Percentiles rank a stretch among this genome's conserved stretches.
phyloP scores from a whole-genome alignment of 35 echinoderm and acorn worm genomes.

The Apostichopus japonicus region DNA sequence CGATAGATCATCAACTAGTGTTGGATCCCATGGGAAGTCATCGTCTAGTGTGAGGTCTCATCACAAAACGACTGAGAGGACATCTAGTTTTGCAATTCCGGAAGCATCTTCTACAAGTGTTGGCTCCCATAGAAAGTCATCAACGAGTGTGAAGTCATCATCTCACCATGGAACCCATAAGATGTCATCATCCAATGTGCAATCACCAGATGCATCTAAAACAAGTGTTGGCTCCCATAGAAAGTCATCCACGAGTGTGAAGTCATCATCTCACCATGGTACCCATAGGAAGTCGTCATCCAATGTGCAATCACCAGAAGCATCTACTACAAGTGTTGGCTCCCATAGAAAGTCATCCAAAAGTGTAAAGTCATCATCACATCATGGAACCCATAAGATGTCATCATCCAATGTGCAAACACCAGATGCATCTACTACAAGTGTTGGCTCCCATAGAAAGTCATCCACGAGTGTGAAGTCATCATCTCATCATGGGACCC shows the following conservation, averaged over 20 bases:
- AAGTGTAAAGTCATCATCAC: background rate
- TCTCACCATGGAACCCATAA: background rate
- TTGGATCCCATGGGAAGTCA: background rate
- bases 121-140: too few species aligned
- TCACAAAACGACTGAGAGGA: background rate
- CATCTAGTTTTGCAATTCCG: background rate
- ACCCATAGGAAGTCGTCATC: too few species aligned
- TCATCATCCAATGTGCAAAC: background rate
- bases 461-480: background rate
- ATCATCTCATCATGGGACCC: background rate
- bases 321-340: too few species aligned
- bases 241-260: background rate
- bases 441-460: too few species aligned
- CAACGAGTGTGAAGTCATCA: too few species aligned
- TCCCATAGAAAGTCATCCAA: background rate
- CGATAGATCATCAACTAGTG: too few species aligned
- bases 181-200: too few species aligned
- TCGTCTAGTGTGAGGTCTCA: background rate
- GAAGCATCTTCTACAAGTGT: background rate
- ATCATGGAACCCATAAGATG: background rate
- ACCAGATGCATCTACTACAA: background rate
- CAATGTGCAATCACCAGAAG: too few species aligned
- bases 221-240: too few species aligned
- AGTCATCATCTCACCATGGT: background rate
- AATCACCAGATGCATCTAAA: too few species aligned